Evolutionary conservation across 1,140 invertebrate species (phyloP), one percentile per base, ranked within the genome.

Genomic region (Leucophenga varia): DNA sequence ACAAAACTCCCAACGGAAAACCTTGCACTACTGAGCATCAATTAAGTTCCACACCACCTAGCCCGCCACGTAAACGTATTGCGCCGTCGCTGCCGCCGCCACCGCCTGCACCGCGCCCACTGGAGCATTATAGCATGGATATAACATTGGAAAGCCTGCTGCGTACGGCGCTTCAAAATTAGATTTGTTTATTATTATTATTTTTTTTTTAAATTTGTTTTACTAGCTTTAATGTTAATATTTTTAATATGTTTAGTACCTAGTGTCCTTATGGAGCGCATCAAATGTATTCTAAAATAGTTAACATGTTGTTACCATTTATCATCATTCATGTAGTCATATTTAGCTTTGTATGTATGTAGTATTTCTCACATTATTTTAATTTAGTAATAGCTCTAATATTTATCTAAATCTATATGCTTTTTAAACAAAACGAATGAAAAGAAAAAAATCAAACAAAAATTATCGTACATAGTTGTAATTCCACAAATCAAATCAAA

Each of bases 221-320:
- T n/a, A n/a, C n/a, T n/a, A n/a, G n/a, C n/a, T n/a, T n/a, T n/a
- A n/a, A n/a, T n/a, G n/a, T n/a, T n/a, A n/a, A n/a, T n/a, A n/a
- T n/a, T 55, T 39, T 46, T 22, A 39, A 21, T 52, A 59, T 58
- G 53, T 63, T 55, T 47, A 56, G 54, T 55, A 63, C 52, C n/a
- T 64, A 37, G 60, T 65, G 63, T 61, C 61, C 61, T 65, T 65
- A 52, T 60, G 54, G 48, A n/a, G n/a, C n/a, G n/a, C n/a, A n/a
- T n/a, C n/a, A n/a, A n/a, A n/a, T n/a, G n/a, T n/a, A n/a, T n/a
- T n/a, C n/a, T n/a, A n/a, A n/a, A n/a, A n/a, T n/a, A n/a, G n/a
- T n/a, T n/a, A n/a, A n/a, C n/a, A n/a, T n/a, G n/a, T n/a, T n/a
- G n/a, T n/a, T n/a, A n/a, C n/a, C n/a, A n/a, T n/a, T n/a, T n/a